Base-by-base conservation (phyloP, 2,888 invertebrate species). In the Lissocephala sabroskyi region DNA sequence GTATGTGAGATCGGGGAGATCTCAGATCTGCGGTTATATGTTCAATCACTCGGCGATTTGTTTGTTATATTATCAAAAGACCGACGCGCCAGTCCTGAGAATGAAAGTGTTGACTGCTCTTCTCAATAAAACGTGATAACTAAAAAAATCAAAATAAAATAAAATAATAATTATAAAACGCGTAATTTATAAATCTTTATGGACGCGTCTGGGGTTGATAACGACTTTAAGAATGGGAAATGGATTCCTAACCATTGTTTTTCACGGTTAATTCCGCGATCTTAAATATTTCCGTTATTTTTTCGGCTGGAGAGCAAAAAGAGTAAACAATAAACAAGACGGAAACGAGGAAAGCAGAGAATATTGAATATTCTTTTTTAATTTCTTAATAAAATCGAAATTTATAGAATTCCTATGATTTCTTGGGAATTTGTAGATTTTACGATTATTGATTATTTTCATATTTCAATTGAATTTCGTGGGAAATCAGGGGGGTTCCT, bases 261-360 rank as follows among this genome's bases (percentile, higher is more conserved):
- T n/a, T n/a, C n/a, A n/a, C n/a, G n/a, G n/a, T n/a, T n/a, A n/a
- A n/a, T n/a, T n/a, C n/a, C n/a, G n/a, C n/a, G 41, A 11, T 30
- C 19, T 18, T 32, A 19, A 48, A 37, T 18, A 42, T 36, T n/a
- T n/a, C n/a, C n/a, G n/a, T n/a, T n/a, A n/a, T n/a, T n/a, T n/a
- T n/a, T n/a, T n/a, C n/a, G n/a, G n/a, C n/a, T n/a, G n/a, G n/a
- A n/a, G n/a, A n/a, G n/a, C 37, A 26, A 48, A 46, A 49, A 51
- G 54, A 56, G 61, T 63, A 63, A 67, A 76, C 73, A 76, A 67
- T 58, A 52, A 76, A 71, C 51, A 58, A 50, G 47, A 46, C n/a
- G n/a, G n/a, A 17, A 35, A 35, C 16, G 16, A 35, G 16, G 16
- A 35, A 35, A 16, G n/a, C n/a, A n/a, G 66, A 56, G 16, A 14